Base-by-base conservation (phyloP, 2,888 invertebrate genomes). In the Trisateles emortualis region DNA sequence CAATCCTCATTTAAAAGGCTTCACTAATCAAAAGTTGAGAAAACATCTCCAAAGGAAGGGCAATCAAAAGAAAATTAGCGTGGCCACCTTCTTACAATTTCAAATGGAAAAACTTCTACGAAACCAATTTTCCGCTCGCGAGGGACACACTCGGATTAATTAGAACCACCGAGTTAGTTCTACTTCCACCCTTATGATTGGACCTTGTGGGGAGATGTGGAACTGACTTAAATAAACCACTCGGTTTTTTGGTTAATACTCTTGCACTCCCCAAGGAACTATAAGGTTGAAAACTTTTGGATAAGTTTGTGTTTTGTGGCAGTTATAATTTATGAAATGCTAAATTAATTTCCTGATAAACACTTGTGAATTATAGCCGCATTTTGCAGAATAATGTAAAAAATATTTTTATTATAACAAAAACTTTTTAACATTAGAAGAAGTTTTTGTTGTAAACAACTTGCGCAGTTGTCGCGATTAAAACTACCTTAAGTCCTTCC, bases 21-120 rank as follows among this genome's bases (percentile, higher is more conserved):
- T 58, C 66, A 74, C 79, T 76, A 81, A 83, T 82, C 81, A 79
- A 75, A 68, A 73, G 72, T 78, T 74, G 72, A 75, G 65, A 53
- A 57, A 65, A 69, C 71, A 72, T 71, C 61, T 59, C 73, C 64
- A 76, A 75, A 71, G 73, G 69, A 70, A 59, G 41, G 44, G 78
- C 83, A 85, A 84, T 87, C 84, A 85, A 84, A 85, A 81, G 81
- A 78, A 84, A 86, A 87, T 87, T 87, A 84, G 79, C 79, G 77
- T 79, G 72, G 72, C 67, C 52, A 75, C 71, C 71, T 72, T 69
- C 73, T 76, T 68, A 78, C 79, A 80, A 73, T 81, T 84, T 78
- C 74, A 79, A 86, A 84, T 84, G 85, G 83, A 83, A 86, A 86
- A 86, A 86, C 78, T 86, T 86, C 41, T 72, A 75, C 73, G 71